Conservation (phyloP, 2,113 vertebrate genomes). For the Picathartes gymnocephalus region DNA sequence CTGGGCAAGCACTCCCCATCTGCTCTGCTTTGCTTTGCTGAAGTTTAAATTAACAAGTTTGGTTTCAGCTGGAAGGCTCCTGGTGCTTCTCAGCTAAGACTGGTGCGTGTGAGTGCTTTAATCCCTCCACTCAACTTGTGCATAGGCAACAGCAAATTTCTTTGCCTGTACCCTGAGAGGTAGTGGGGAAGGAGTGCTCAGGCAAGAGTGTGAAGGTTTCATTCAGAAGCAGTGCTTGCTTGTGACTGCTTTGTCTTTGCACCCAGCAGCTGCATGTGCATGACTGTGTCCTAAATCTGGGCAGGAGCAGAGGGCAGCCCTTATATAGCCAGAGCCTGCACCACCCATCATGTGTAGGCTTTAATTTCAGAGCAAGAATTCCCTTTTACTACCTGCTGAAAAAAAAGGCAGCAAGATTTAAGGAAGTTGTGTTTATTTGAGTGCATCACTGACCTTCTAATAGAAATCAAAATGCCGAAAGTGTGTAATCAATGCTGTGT, state of each 20-base stretch:
- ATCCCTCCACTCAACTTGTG: background rate
- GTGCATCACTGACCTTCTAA: background rate
- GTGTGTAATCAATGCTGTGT: background rate
- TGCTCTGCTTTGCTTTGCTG: constrained; percentile 54
- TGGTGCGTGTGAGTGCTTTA: constrained; percentile 43
- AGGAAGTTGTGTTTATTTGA: background rate
- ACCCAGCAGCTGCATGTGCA: constrained; percentile 38
- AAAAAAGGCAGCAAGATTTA: background rate
- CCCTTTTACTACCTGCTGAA: background rate
- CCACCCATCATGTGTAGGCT: background rate
- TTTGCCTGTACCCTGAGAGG: background rate
- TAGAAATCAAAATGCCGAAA: background rate
- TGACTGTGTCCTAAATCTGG: background rate
- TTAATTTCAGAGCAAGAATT: background rate
- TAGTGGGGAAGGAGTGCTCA: background rate
- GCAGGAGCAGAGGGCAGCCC: background rate
- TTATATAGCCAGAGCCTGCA: background rate
- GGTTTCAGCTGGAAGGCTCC: constrained; percentile 56
- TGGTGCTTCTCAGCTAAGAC: constrained; percentile 40
- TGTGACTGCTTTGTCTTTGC: background rate
- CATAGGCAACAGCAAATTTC: background rate
- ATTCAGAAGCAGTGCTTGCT: constrained; percentile 11
- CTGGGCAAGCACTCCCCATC: constrained; percentile 20
- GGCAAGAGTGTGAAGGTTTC: background rate
- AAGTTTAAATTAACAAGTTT: constrained; percentile 55